Evolutionary conservation across 64 coral and sea anemone species (phyloP).

Genomic region (Dendronephthya gigantea): DNA sequence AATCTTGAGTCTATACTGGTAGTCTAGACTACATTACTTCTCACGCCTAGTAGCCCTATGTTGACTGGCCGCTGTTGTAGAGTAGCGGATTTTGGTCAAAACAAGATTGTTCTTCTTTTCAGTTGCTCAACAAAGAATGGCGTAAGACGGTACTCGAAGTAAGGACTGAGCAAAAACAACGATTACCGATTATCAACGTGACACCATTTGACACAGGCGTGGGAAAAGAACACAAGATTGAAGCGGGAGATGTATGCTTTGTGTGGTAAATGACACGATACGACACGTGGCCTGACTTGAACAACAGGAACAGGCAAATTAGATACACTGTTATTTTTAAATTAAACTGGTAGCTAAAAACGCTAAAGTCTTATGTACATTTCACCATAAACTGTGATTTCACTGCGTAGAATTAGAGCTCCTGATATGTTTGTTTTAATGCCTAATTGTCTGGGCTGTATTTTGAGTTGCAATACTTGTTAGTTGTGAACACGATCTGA

Average conservation of each 20-base stretch:
- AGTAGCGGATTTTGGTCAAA: too few species aligned
- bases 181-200: slow-evolving; percentile 54
- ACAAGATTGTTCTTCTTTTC: not conserved
- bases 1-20: too few species aligned
- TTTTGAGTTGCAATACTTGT: too few species aligned
- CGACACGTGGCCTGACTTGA: not conserved
- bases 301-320: not conserved
- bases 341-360: not conserved
- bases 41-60: too few species aligned
- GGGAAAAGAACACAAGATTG: slow-evolving; percentile 37
- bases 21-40: too few species aligned
- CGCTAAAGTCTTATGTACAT: not conserved
- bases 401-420: not conserved
- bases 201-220: slow-evolving; percentile 47
- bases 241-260: slow-evolving; percentile 59
- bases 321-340: not conserved
- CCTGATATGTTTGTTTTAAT: too few species aligned
- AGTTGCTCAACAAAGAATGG: slow-evolving; percentile 47
- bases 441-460: too few species aligned
- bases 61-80: too few species aligned
- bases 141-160: slow-evolving; percentile 53
- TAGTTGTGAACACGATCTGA: too few species aligned
- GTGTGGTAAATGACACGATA: not conserved
- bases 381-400: too few species aligned
- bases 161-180: slow-evolving; percentile 39